Evolutionary conservation across 2,888 invertebrate genomes (phyloP).

Genomic region (Drosophila neotestacea): DNA sequence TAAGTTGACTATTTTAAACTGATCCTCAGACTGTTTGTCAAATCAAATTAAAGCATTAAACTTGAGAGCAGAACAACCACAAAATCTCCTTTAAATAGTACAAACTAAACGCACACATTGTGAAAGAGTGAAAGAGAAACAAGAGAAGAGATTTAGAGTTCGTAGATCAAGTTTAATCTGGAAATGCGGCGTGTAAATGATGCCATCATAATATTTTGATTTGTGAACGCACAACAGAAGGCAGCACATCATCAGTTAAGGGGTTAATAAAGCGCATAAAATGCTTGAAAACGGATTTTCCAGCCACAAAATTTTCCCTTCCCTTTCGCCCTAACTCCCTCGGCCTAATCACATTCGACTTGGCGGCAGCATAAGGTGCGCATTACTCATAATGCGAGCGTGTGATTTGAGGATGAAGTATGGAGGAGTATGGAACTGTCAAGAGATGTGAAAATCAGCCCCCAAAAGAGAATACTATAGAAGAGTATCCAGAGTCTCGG

Average conservation of each 20-base stretch:
- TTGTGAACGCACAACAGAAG: slow-evolving; percentile 51
- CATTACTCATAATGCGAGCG: slow-evolving; percentile 80
- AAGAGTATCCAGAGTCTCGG: slow-evolving; percentile 2
- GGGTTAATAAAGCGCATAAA: slow-evolving; percentile 79
- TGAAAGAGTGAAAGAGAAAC: no score
- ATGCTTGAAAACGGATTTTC: slow-evolving; percentile 56
- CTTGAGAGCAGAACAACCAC: slow-evolving; percentile 12
- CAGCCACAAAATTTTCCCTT: slow-evolving; percentile 4
- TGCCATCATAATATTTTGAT: slow-evolving; percentile 83
- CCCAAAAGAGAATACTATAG: slow-evolving; percentile 3
- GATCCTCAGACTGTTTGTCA: slow-evolving; percentile 26
- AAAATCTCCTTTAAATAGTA: slow-evolving; percentile 11
- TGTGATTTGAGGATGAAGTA: slow-evolving; percentile 55
- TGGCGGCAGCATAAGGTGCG: slow-evolving; percentile 82
- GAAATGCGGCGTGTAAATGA: slow-evolving; percentile 82
- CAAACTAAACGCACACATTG: slow-evolving; percentile 24
- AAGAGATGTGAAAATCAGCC: slow-evolving; percentile 23
- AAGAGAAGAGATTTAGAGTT: slow-evolving; percentile 10
- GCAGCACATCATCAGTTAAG: slow-evolving; percentile 72
- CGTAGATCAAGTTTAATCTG: slow-evolving; percentile 72
- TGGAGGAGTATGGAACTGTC: neutral
- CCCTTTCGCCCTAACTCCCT: neutral
- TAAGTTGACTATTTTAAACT: slow-evolving; percentile 13
- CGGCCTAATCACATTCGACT: slow-evolving; percentile 70
- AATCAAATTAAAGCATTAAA: slow-evolving; percentile 71